Base-by-base conservation (phyloP, 2,888 invertebrate species). In the Cosmorhoe ocellata region DNA sequence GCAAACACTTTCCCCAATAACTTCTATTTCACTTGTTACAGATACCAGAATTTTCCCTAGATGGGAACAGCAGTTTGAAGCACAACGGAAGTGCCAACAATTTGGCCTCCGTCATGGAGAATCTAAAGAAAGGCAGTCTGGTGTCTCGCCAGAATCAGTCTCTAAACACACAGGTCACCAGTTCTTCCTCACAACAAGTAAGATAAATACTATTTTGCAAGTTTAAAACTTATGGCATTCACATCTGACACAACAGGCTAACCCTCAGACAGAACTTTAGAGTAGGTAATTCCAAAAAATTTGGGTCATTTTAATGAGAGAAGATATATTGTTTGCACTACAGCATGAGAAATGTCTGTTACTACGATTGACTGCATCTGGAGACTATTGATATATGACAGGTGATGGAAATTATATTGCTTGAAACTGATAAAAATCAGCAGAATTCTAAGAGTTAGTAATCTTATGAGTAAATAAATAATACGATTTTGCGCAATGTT, bases 41-140 rank as follows among this genome's bases (percentile, higher is more conserved):
- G 90, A 83, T 90, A 79, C 87, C 93, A 66, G 92, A 92, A 69
- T 92, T 93, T 76, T 88, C 91, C 56, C 86, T 91, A 76, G 93
- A 93, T 85, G 91, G 91, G 67, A 86, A 77, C 76, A 91, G 84
- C 76, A 91, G 91, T 72, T 79, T 88, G 65, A 87, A 84, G 59
- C 84, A 86, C 72, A 89, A 88, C 88, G 89, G 90, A 65, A 87
- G 86, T 63, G 76, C 85, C 79, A 88, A 91, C 63, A 93, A 94
- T 66, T 86, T 93, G 88, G 91, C 93, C 64, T 91, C 93, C 74
- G 92, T 94, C 73, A 93, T 94, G 91, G 94, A 94, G 84, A 94
- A 93, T 82, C 91, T 94, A 67, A 94, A 94, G 75, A 94, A 94
- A 78, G 93, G 92, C 79, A 93, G 91, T 73, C 78, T 82, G 51